Base-by-base conservation (phyloP, 2,797 vertebrate genomes). In the Anguilla anguilla region DNA sequence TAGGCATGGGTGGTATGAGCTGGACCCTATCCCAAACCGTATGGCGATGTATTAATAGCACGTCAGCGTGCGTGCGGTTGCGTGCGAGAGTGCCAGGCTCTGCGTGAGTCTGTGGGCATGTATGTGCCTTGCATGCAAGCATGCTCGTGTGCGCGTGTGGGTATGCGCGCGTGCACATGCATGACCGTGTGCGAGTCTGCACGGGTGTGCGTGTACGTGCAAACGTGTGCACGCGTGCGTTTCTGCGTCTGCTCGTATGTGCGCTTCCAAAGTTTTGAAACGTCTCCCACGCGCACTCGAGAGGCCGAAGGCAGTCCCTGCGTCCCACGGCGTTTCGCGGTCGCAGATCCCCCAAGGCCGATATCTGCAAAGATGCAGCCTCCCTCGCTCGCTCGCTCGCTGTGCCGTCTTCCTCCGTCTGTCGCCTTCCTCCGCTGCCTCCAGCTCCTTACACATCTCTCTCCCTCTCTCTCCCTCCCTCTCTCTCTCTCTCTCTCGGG, bases 171-270 rank as follows among this genome's bases (percentile, higher is more conserved):
- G 19, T 82, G 79, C 91, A 90, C 67, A 89, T 87, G 67, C 85
- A 87, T 87, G 90, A 9, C 25, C 53, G 79, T 55, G 53, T 43
- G 88, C 10, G 83, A 77, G 19, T 90, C 86, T 89, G 85, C 91
- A 90, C 91, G 90, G 53, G 89, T 88, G 67, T 86, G 87, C 87
- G 89, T 22, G 57, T 69, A 59, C 19, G 84, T 49, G 51, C 61
- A 31, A 25, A 15, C 35, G 59, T 31, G 51, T 39, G 28, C 92
- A 39, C 31, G 46, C 28, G 49, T 35, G 13, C 90, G 86, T 89
- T 85, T 91, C 90, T 90, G 90, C 57, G 89, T 87, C 64, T 86
- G 87, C 87, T 89, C 22, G 53, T 53, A 67, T 43, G 59, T 77
- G 72, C 11, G 72, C 17, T 39, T 43, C 72, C n/a, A 25, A 39